Evolutionary conservation across 1,140 invertebrate species (phyloP).

Genomic region (Macrostomum lignano): DNA sequence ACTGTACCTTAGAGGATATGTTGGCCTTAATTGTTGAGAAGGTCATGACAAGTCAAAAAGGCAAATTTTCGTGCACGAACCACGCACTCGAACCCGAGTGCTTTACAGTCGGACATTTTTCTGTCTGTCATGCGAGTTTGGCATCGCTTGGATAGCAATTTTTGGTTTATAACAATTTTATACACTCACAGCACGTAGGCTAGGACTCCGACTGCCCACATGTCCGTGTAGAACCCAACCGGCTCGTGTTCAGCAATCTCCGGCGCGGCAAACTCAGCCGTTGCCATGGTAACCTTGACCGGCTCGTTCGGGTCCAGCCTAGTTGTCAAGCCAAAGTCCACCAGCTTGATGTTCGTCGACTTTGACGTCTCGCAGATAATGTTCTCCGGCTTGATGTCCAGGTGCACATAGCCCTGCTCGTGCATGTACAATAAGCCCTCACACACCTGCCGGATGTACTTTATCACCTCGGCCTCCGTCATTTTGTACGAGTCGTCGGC

Average conservation of each 20-base stretch:
- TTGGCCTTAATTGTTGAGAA: too few species aligned
- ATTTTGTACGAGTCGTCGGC: slow-evolving; percentile 85
- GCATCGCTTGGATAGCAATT: too few species aligned
- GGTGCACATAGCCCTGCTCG: slow-evolving; percentile 91
- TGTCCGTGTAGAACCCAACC: slow-evolving; percentile 95
- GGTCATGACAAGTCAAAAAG: too few species aligned
- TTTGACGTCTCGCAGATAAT: slow-evolving; percentile 91
- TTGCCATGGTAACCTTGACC: slow-evolving; percentile 80
- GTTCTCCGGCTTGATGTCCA: slow-evolving; percentile 68
- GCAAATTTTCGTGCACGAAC: too few species aligned
- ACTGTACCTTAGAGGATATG: too few species aligned
- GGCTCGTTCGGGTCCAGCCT: slow-evolving; percentile 88
- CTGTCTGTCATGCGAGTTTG: too few species aligned
- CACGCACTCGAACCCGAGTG: too few species aligned
- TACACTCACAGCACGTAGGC: slow-evolving; percentile 83
- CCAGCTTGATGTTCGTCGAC: slow-evolving; percentile 78
- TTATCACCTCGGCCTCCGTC: slow-evolving; percentile 94
- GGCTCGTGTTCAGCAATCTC: slow-evolving; percentile 92
- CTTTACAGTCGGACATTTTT: too few species aligned
- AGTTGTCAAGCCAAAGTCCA: slow-evolving; percentile 89
- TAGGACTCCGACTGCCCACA: slow-evolving; percentile 95
- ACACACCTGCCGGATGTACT: slow-evolving; percentile 94
- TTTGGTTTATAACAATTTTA: too few species aligned
- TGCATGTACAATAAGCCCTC: slow-evolving; percentile 97
- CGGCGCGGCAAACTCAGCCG: slow-evolving; percentile 95